Conservation (phyloP, 2,113 vertebrate species). For the Hirundichthys speculiger region DNA sequence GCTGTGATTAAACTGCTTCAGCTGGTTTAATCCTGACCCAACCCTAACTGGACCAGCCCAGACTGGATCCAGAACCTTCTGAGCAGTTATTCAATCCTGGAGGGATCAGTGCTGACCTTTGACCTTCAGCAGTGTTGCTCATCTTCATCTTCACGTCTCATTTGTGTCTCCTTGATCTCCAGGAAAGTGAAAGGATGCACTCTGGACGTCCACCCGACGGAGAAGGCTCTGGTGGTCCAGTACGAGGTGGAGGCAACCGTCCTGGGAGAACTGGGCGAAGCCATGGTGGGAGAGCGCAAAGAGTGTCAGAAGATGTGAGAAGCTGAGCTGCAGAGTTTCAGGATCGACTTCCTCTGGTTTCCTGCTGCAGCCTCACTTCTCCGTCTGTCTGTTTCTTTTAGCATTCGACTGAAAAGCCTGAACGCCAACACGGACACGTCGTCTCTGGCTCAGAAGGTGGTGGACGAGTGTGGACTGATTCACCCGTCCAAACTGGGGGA, state of each 20-base stretch:
- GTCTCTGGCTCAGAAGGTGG: constrained; percentile 91
- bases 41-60: too few relatives aligned
- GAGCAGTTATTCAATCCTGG: too few relatives aligned
- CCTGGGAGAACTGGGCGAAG: constrained; percentile 88
- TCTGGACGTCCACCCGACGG: constrained; percentile 93
- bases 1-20: too few relatives aligned
- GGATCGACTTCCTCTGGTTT: too few relatives aligned
- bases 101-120: too few relatives aligned
- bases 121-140: too few relatives aligned
- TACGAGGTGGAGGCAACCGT: constrained; percentile 96
- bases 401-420: constrained; percentile 93
- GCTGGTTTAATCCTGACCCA: too few relatives aligned
- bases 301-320: constrained; percentile 96
- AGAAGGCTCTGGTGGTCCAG: constrained; percentile 93
- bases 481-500: constrained; percentile 88
- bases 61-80: too few relatives aligned
- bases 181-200: constrained; percentile 92
- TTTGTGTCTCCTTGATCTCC: background rate
- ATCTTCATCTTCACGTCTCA: too few relatives aligned
- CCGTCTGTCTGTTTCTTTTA: constrained; percentile 43
- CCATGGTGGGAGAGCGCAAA: constrained; percentile 90
- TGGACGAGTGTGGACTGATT: constrained; percentile 94
- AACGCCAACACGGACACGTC: constrained; percentile 89
- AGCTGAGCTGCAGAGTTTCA: too few relatives aligned
- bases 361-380: too few relatives aligned